A percentile compares a stretch with the other conserved stretches of the same genome.
Conservation (phyloP, 2,888 invertebrate species). For the Alloplasta piceator region DNA sequence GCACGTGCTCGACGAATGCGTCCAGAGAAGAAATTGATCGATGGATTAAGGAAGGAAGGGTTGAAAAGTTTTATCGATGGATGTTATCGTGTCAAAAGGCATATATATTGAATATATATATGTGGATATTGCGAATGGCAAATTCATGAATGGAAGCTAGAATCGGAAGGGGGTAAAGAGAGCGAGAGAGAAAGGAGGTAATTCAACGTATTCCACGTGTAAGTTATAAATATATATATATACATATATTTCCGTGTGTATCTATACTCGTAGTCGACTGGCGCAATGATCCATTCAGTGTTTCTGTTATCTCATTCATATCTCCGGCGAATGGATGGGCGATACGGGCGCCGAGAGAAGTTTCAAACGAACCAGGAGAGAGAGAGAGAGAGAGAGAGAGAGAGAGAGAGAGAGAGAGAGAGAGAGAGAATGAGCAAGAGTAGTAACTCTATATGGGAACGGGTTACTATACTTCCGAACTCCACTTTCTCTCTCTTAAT, state of each 20-base stretch:
- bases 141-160: constrained; percentile 64
- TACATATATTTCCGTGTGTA: background rate
- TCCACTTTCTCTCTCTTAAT: constrained; percentile 65
- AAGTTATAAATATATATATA: constrained; percentile 32
- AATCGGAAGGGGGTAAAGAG: constrained; percentile 55
- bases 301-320: constrained; percentile 72
- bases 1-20: constrained; percentile 5
- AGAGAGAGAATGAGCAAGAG: constrained; percentile 62
- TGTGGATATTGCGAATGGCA: constrained; percentile 48
- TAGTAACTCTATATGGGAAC: constrained; percentile 67
- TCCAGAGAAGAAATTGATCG: background rate
- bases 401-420: constrained; percentile 34
- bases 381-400: constrained; percentile 26
- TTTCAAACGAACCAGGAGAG: constrained; percentile 19
- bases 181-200: constrained; percentile 54
- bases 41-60: constrained; percentile 24
- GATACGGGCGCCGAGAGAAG: constrained; percentile 63
- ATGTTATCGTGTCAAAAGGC: constrained; percentile 22
- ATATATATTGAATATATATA: constrained; percentile 7
- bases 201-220: constrained; percentile 68
- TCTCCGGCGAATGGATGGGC: constrained; percentile 67
- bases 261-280: constrained; percentile 57
- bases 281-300: constrained; percentile 72
- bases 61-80: constrained; percentile 40
- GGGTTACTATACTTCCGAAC: constrained; percentile 70